Base-by-base conservation (phyloP, 2,113 vertebrate genomes). In the Lophura nycthemera region DNA sequence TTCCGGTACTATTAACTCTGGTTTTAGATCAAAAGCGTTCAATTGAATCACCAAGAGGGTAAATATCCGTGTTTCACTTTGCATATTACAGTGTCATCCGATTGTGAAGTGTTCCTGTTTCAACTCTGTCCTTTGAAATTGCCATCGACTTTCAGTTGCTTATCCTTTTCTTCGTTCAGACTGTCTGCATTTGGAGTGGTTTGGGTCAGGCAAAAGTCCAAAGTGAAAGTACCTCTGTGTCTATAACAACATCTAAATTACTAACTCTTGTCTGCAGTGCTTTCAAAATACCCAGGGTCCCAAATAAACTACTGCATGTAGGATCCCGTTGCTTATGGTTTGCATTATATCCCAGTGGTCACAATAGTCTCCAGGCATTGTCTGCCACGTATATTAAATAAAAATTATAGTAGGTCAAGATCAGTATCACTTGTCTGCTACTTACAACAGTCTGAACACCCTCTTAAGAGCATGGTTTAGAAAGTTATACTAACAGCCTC, bases 101-200 rank as follows among this genome's bases (percentile, higher is more conserved):
- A 69, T 61, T 25, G 6, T 61, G 34, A 71, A 60, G 2, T 52
- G 10, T 77, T 61, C 45, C 85, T 75, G 18, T 8, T 80, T 30
- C 57, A 18, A 6, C 21, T 69, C 5, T 82, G 14, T 57, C 90
- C 40, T 66, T 61, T 40, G 50, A 83, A 85, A 50, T 21, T 73
- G 12, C 27, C 7, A 38, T 24, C 10, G 6, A 16, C 15, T 43
- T 14, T 89, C 47, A 69, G 8, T 19, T 60, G 22, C 12, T 86
- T 77, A 0, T 52, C 6, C 2, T 1, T 83, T 70, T 86, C 30
- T 74, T 84, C 65, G 57, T 43, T 42, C 73, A 60, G 0, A 0
- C 20, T 85, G 29, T 57, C 56, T 61, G 50, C 34, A 32, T 8
- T 42, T 42, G 4, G 60, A 52, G 66, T 45, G 27, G 3, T 71